Evolutionary conservation across 2,888 invertebrate species (phyloP), one percentile per base, ranked within the genome.

Genomic region (Drosophila imparisetae): DNA sequence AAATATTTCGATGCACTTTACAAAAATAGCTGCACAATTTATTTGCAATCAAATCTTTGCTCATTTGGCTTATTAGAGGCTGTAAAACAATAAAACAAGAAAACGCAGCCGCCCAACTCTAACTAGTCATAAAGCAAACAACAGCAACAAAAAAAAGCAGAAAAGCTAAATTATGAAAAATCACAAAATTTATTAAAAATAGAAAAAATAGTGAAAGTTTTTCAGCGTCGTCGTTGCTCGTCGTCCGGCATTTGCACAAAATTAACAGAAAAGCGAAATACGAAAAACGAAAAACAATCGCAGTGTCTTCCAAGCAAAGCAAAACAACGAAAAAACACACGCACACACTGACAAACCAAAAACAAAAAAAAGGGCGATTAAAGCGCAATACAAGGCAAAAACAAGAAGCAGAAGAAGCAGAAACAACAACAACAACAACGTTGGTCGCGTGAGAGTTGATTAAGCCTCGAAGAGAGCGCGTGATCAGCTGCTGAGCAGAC

Each of bases 111-210:
- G 53, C 65, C 81, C 66, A 77, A 54, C 45, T 45, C 45, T 15
- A 45, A 8, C 8, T 8, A 27, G 54, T 34, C 24, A 34, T 34
- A 54, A 54, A 36, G 18, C 18, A 34, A 54, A 36, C 54, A 54
- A 36, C 36, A 36, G 60, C 30, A 45, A 54, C 34, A 61, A 38
- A 45, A 70, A 63, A 67, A 64, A 70, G 40, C 60, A 70, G 58
- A 65, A 73, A 69, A 71, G 75, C 66, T 70, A 90, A 89, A 87
- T 85, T 90, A 90, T 89, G 77, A 80, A 85, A 90, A 90, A 77
- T 83, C 81, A 77, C 73, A 75, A 86, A 90, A 86, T 86, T 90
- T 91, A 84, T 83, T 87, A 84, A 90, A 90, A 90, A 90, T 38
- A 45, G 42, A 63, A 65, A 59, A 29, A 72, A 64, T 78, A 78